These are phyloP conservation scores for Gambusia affinis DNA, from an alignment of 2,113 vertebrate species.

Conservation along the genomic window DNA sequence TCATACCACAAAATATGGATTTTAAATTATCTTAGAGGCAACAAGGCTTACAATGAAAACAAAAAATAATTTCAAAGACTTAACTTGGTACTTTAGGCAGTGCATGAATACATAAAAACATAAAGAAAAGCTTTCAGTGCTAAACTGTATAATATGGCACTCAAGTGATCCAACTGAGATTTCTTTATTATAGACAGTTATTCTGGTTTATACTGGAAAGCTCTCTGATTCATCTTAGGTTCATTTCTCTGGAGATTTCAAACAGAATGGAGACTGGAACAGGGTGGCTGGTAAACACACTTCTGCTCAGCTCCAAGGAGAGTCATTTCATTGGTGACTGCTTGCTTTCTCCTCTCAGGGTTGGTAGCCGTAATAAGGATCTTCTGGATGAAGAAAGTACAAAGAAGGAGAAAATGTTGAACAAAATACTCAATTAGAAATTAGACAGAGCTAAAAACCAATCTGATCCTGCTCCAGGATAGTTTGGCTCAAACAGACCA, in stretches of 20 bases:
- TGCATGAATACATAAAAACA: conserved; percentile 72
- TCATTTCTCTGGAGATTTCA: conserved; percentile 12
- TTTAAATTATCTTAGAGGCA: conserved; percentile 67
- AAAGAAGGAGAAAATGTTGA: neutral
- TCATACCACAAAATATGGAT: conserved; percentile 55
- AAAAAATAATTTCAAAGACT: conserved; percentile 41
- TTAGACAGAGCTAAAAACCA: neutral
- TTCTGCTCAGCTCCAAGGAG: conserved; percentile 24
- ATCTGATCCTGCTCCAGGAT: too few species aligned
- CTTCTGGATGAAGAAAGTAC: conserved; percentile 58
- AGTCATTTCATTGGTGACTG: conserved; percentile 20
- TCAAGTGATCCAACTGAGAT: conserved; percentile 24
- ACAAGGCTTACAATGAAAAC: conserved; percentile 61
- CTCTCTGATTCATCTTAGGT: neutral
- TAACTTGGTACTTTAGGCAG: conserved; percentile 62
- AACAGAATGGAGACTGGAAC: neutral
- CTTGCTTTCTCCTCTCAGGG: conserved; percentile 55
- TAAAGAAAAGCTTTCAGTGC: conserved; percentile 74
- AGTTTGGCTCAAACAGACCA: too few species aligned
- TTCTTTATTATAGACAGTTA: neutral
- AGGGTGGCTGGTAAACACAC: neutral
- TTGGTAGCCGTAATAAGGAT: conserved; percentile 76
- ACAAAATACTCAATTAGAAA: neutral
- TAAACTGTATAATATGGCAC: conserved; percentile 41
- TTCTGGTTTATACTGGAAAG: neutral